phyloP scores from a whole-genome alignment of 2,113 vertebrate genomes.

The Phodopus roborovskii region DNA sequence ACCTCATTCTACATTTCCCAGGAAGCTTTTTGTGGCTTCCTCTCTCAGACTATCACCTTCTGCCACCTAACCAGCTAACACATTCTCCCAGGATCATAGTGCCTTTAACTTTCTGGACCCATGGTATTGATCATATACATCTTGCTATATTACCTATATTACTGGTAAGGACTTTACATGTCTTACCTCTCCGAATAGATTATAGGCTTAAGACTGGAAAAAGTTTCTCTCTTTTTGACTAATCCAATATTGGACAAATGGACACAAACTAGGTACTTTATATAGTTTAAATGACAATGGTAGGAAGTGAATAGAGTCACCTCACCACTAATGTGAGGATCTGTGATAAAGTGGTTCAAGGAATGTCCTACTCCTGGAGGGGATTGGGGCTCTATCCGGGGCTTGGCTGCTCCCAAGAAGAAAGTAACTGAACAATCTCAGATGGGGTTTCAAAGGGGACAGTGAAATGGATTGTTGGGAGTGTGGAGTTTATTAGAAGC shows the following conservation, averaged over 20 bases:
- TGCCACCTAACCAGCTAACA: neutral
- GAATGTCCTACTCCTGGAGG: neutral
- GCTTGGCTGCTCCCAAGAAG: neutral
- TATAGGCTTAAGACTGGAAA: slow-evolving; percentile 23
- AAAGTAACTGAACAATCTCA: neutral
- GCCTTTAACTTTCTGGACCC: neutral
- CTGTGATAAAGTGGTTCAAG: neutral
- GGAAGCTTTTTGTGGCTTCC: slow-evolving; percentile 24
- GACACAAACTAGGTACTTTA: neutral
- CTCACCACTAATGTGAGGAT: neutral
- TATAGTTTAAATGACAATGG: neutral
- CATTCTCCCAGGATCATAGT: neutral
- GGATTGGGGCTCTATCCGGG: slow-evolving; percentile 26
- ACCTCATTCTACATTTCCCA: neutral
- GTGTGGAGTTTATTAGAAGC: neutral
- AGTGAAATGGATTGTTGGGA: neutral
- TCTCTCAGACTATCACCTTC: neutral
- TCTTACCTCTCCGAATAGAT: slow-evolving; percentile 27
- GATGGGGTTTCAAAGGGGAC: neutral
- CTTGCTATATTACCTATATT: neutral
- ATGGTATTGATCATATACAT: neutral
- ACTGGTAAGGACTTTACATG: neutral
- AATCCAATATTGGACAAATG: neutral
- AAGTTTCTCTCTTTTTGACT: neutral
- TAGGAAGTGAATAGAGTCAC: neutral